Conservation (phyloP, 2,113 vertebrate genomes). For the Thalassoma bifasciatum region DNA sequence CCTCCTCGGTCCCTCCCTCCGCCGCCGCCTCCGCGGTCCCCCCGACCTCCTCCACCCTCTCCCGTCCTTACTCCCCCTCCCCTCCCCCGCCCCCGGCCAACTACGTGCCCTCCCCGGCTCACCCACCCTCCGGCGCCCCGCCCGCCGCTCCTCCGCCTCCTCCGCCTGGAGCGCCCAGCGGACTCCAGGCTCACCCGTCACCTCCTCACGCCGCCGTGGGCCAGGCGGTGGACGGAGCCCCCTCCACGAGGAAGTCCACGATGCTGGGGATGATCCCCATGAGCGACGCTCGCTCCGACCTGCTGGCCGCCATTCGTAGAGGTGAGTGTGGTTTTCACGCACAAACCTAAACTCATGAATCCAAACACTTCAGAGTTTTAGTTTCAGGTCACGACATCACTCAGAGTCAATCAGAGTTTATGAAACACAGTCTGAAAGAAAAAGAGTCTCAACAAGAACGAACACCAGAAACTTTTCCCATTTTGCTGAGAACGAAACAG, state of each 20-base stretch:
- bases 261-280: constrained; percentile 88
- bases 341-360: too few species aligned
- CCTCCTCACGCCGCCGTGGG: constrained; percentile 76
- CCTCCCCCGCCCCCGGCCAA: constrained; percentile 83
- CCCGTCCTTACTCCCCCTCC: constrained; percentile 82
- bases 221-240: constrained; percentile 63
- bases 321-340: constrained; percentile 77
- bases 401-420: too few species aligned
- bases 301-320: constrained; percentile 92
- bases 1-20: constrained; percentile 73
- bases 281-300: constrained; percentile 93
- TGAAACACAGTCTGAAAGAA: too few species aligned
- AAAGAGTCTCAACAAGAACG: too few species aligned
- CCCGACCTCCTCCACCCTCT: constrained; percentile 81
- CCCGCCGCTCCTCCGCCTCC: constrained; percentile 71
- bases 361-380: too few species aligned
- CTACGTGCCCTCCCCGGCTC: constrained; percentile 81
- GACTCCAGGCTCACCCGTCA: constrained; percentile 68
- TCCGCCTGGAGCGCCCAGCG: constrained; percentile 46
- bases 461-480: too few species aligned
- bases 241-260: constrained; percentile 82
- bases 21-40: constrained; percentile 84
- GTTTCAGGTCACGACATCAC: too few species aligned
- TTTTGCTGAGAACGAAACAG: too few species aligned
- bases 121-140: constrained; percentile 73